Evolutionary conservation across 2,113 vertebrate genomes (phyloP), one percentile per base, ranked within the genome.

Genomic region (Clarias batrachus): DNA sequence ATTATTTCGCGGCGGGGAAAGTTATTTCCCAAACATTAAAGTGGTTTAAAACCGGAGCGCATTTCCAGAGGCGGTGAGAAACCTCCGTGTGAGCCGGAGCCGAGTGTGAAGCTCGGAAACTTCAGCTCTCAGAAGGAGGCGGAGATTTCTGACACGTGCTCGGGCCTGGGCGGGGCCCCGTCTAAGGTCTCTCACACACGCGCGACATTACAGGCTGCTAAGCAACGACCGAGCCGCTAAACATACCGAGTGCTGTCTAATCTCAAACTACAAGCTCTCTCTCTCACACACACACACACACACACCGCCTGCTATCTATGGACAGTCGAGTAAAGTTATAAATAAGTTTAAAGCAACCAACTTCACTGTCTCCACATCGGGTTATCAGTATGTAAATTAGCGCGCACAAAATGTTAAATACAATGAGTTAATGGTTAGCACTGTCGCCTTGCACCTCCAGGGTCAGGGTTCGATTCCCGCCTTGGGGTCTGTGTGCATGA

Each of bases 101-200:
- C 54, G 68, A 3, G 41, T 21, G 12, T 37, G 21, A 13, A n/a
- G 9, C 25, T 79, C 23, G 21, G 63, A 12, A 74, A 27, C 21
- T 83, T 59, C 56, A 27, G 60, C 33, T 37, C 60, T 71, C 13
- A 30, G 57, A 19, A 41, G 79, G 68, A 85, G 92, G 92, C 86
- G 92, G 91, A 89, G 90, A 12, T 60, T 83, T 17, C 41, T 85
- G 90, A 87, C 93, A 92, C 90, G 92, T 94, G 92, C 84, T 90
- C 81, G 3, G 81, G 48, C 6, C 48, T 48, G 48, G 82, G 85
- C 86, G 87, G 88, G 82, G 87, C 33, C 59, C 66, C 33, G 7
- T 2, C 30, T 82, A 88, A 77, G 89, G 73, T 37, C 27, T 37
- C 33, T 37, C 21, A 25, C 52, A 27, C 87, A 89, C 81, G 65